Evolutionary conservation across 64 coral and sea anemone species (phyloP), one percentile per base, ranked within the genome.

Genomic region (Stichodactyla mertensii): DNA sequence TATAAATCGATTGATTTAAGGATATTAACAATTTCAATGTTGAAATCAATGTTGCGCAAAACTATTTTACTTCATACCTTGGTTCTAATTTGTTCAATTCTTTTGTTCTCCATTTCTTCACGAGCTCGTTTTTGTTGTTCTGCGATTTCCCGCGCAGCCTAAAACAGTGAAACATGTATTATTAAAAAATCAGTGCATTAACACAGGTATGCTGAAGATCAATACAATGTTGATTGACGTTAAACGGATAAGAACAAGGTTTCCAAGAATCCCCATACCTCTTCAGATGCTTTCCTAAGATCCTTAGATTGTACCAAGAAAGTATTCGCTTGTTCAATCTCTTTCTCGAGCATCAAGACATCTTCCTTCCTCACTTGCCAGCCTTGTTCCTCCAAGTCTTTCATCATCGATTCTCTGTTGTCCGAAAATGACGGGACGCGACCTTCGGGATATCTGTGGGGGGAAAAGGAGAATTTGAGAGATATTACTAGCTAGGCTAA

Each of bases 91-190:
- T 82, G 81, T 20, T 97, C 92, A 22, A 97, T 77, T 89, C 95
- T 79, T 64, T 97, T 97, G 60, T 71, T 86, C 82, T 97, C 95
- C 19, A 85, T 79, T 51, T 97, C 95, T 83, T 93, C 92, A 1
- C 95, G 95, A 0, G 95, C 95, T 89, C 84, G 91, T 83, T 83
- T 85, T 83, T 97, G 95, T 16, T 93, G 64, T 61, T 97, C 92
- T 16, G 95, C 95, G 6, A 97, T 97, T 64, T 97, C 95, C 31
- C 88, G 84, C 53, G 86, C 92, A 20, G 95, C 95, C 95, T 97
- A 51, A 31, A 7, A 16, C 81, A 10, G 55, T 24, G 77, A 70
- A 36, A 58, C 56, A 58, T 15, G 14, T 80, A 45, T 45, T 45
- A 45, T 45, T 45, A 45, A 45, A 45, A 45, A 45, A 45, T 45